Evolutionary conservation across 1,140 invertebrate species (phyloP), one percentile per base, ranked within the genome.

Genomic region (Drosophila erecta): DNA sequence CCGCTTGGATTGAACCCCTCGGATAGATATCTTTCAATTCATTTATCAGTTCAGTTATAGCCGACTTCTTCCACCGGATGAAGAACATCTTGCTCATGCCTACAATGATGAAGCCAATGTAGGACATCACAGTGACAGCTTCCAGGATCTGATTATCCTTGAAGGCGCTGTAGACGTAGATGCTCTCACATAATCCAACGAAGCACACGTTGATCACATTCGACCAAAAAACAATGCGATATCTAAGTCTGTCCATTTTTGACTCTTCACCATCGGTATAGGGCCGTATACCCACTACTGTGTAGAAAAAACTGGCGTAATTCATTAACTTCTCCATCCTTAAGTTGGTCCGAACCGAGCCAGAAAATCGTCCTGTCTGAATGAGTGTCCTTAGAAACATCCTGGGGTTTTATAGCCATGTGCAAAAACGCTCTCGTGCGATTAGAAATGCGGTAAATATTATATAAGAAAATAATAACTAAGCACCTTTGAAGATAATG

Each of bases 21-120:
- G 90, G 90, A 57, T 79, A 90, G 0, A 91, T 40, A 4, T 67
- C 49, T 33, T 77, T 24, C 35, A 91, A 20, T 0, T 67, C 62
- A 2, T 24, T 43, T 7, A 90, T 50, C 49, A 91, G 67, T 1
- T 43, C 33, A 17, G 41, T 78, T 2, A 90, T 49, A 1, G 43
- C 51, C 0, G 37, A 0, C 30, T 76, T 76, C 14, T 76, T 85
- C 20, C 58, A 38, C 51, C 67, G 72, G 3, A 91, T 60, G 33
- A 66, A 83, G 0, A 61, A 24, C 62, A 91, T 87, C 47, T 91
- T 91, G 6, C 24, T 79, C 27, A 69, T 30, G n/a, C 73, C 80
- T 5, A 91, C 77, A 4, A 53, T 4, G 0, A 73, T 35, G 40
- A 91, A 91, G 1, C 85, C 85, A 38, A 91, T 78, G 40, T 91